Percentiles rank a stretch among this genome's conserved stretches.
Conservation (phyloP, 2,113 vertebrate species). For the Hystrix brachyura region DNA sequence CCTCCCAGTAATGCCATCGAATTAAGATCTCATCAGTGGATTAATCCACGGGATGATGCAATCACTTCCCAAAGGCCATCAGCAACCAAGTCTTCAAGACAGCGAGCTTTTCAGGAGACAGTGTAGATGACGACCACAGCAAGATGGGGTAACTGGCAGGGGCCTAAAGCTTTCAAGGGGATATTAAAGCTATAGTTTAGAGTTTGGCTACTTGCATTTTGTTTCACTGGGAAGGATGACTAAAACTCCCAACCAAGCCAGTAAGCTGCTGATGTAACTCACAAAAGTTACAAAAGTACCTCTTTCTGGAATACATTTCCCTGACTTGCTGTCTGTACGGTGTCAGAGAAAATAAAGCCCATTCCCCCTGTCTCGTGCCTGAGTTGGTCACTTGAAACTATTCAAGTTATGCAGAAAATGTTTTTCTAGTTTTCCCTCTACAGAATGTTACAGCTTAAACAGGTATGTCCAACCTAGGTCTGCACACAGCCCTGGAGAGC, state of each 20-base stretch:
- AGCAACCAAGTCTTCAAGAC: not conserved
- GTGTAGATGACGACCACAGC: not conserved
- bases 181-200: not conserved
- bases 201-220: not conserved
- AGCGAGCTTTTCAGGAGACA: not conserved
- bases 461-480: not conserved
- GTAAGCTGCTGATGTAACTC: not conserved
- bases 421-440: not conserved
- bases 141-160: not conserved
- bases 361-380: not conserved
- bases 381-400: not conserved
- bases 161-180: not conserved
- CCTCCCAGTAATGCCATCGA: not conserved
- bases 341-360: slow-evolving; percentile 30
- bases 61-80: not conserved
- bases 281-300: not conserved
- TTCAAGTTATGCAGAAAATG: not conserved
- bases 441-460: not conserved
- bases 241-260: not conserved
- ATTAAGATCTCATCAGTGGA: not conserved
- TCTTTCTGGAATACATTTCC: not conserved
- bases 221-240: not conserved
- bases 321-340: not conserved
- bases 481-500: not conserved
- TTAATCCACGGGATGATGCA: not conserved